phyloP scores from a whole-genome alignment of 2,888 invertebrate genomes.

The Malacosoma neustria region DNA sequence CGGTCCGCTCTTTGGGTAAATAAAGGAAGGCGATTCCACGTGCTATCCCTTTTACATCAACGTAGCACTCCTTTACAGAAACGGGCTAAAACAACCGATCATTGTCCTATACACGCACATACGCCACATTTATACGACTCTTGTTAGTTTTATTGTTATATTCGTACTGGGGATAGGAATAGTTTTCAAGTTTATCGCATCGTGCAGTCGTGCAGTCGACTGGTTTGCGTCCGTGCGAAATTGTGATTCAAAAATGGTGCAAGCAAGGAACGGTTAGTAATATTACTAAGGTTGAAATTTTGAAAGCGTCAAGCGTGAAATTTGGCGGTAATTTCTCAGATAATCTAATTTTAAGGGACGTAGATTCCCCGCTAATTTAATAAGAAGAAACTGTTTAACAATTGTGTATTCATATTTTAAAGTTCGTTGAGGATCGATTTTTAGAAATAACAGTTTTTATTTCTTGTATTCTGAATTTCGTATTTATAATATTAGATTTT shows the following conservation, averaged over 20 bases:
- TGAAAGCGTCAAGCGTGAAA: not conserved
- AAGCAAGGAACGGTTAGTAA: not conserved
- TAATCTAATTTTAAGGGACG: not conserved
- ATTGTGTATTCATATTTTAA: not conserved
- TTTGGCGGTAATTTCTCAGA: not conserved
- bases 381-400: not conserved
- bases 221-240: not conserved
- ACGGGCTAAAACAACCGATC: not conserved
- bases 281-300: not conserved
- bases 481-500: too few species aligned
- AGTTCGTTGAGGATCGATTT: not conserved
- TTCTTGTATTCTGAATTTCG: too few species aligned
- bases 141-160: not conserved
- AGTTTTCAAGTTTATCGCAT: constrained; percentile 3
- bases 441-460: not conserved
- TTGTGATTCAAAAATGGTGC: not conserved
- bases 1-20: not conserved
- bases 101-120: not conserved
- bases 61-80: not conserved
- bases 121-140: not conserved
- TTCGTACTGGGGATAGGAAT: not conserved
- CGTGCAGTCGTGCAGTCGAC: constrained; percentile 2
- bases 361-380: not conserved
- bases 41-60: constrained; percentile 4
- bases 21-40: constrained; percentile 1